Evolutionary conservation across 2,113 vertebrate genomes (phyloP), one percentile per base, ranked within the genome.

Genomic region (Bubo scandiacus): DNA sequence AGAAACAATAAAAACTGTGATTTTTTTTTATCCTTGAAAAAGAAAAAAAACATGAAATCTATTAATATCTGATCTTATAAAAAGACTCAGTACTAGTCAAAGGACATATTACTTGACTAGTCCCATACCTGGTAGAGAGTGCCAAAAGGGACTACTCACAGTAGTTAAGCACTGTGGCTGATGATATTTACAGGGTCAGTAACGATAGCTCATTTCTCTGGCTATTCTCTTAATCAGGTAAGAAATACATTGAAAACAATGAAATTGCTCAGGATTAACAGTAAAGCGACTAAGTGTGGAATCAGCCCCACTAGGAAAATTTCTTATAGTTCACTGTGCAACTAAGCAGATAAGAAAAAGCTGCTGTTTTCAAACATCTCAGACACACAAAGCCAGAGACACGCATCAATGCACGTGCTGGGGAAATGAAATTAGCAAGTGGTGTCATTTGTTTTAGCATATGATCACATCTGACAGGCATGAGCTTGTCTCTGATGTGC

Each of bases 341-440:
- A 9, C 17, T 30, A 51, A 65, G 34, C 21, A 94, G 84, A 72
- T 62, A 87, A 80, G 61, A 90, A 94, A 85, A 95, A 65, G 38
- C 34, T 85, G 40, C 22, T 36, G 21, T 66, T 89, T 91, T 68
- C 88, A 90, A 67, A 81, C 30, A 70, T 55, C 51, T 12, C 70
- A 51, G 63, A 30, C 30, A 54, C 16, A 16, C 30, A 86, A 49
- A 85, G 32, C 40, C 71, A 73, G 81, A 77, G 15, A 49, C 61
- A 81, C 0, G 18, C 47, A 61, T 13, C 66, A 43, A 25, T 43
- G 42, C 67, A 72, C 4, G 0, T 79, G 63, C n/a, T 63, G 54
- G 80, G 79, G 79, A 96, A 97, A 92, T 87, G 43, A 57, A 94
- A 88, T 86, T 94, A 95, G 57, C 58, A 66, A 93, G 83, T n/a